A percentile compares a stretch with the other conserved stretches of the same genome.
These are phyloP conservation scores for Corvus cornix DNA, from an alignment of 2,113 vertebrate species.

Conservation along the genomic window DNA sequence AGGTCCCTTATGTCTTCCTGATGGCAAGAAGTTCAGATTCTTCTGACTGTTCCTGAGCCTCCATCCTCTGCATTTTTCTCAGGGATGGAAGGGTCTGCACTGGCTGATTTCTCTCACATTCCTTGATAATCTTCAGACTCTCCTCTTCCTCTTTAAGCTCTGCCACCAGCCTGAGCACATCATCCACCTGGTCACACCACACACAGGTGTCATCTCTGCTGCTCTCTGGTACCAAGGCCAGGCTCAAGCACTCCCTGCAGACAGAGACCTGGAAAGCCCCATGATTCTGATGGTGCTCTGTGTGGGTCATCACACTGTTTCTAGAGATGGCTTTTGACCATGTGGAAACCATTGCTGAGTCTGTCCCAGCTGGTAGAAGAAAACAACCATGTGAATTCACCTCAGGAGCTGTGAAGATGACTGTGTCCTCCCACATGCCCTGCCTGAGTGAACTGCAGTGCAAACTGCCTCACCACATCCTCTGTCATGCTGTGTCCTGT, in stretches of 20 bases:
- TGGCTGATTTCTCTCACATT: not conserved
- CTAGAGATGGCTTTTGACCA: not conserved
- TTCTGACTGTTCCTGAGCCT: not conserved
- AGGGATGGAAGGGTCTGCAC: not conserved
- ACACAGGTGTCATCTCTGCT: not conserved
- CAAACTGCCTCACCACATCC: not conserved
- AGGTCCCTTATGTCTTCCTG: not conserved
- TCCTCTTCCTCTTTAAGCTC: not conserved
- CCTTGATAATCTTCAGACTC: not conserved
- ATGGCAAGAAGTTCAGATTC: not conserved
- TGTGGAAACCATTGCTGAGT: not conserved
- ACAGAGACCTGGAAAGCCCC: not conserved
- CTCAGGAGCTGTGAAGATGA: not conserved
- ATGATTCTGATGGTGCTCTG: not conserved
- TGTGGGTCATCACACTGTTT: not conserved
- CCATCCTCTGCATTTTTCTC: not conserved
- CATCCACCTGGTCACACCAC: not conserved
- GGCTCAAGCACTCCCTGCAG: not conserved
- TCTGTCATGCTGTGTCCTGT: not conserved
- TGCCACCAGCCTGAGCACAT: not conserved
- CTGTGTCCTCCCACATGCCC: not conserved
- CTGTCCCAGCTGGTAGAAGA: not conserved
- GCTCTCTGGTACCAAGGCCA: not conserved
- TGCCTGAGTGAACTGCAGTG: not conserved
- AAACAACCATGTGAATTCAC: not conserved